A percentile compares a stretch with the other conserved stretches of the same genome.
Evolutionary conservation across 2,888 invertebrate genomes (phyloP).

Genomic region (Calliopum simillimum): DNA sequence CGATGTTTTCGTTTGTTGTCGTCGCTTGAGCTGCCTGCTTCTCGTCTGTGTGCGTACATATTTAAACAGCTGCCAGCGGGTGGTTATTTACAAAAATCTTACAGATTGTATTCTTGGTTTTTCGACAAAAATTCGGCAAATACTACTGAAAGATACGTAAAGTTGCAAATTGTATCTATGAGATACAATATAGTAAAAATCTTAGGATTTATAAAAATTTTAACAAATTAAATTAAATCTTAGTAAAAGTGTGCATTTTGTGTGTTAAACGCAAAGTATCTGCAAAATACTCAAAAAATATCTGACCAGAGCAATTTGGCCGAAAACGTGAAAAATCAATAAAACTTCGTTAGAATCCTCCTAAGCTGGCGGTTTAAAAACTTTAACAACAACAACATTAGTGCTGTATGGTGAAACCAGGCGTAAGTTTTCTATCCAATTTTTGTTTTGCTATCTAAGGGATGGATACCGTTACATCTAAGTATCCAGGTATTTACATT

Average conservation of each 20-base stretch:
- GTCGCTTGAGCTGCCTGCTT: too few species aligned
- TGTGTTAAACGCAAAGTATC: background rate
- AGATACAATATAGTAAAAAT: background rate
- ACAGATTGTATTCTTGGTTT: background rate
- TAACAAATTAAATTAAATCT: background rate
- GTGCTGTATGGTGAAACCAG: too few species aligned
- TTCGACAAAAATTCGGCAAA: background rate
- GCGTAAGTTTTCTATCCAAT: too few species aligned
- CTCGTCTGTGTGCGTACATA: background rate
- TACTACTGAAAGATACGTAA: background rate
- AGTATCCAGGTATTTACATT: too few species aligned
- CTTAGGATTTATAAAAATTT: background rate
- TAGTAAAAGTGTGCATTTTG: background rate
- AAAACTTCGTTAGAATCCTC: conserved; percentile 13
- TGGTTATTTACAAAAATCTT: background rate
- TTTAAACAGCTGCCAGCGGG: conserved; percentile 12
- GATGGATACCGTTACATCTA: too few species aligned
- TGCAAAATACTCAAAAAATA: conserved; percentile 11
- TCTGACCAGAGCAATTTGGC: background rate
- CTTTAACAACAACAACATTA: background rate
- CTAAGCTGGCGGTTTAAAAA: background rate
- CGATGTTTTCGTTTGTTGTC: background rate
- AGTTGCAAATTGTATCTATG: background rate
- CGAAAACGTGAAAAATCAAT: conserved; percentile 20
- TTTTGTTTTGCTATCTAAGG: too few species aligned